Percentiles rank a stretch among this genome's conserved stretches.
phyloP scores from a whole-genome alignment of 23 tunicate species.

The Aplidium turbinatum region DNA sequence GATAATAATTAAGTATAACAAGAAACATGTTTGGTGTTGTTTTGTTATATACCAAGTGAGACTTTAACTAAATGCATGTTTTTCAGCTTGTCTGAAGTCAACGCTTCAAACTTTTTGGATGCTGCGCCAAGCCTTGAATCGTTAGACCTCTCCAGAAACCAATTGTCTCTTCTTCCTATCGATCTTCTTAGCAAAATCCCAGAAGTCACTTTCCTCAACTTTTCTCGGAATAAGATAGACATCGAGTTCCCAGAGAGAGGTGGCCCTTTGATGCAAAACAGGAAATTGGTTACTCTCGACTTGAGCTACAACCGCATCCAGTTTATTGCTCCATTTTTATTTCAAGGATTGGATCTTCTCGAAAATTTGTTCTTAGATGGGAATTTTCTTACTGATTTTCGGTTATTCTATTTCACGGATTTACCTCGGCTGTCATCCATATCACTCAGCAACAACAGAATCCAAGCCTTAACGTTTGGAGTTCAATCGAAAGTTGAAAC shows the following conservation, averaged over 20 bases:
- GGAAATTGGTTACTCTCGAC: not conserved
- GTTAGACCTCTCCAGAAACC: not conserved
- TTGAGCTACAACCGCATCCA: not conserved
- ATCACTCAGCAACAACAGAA: constrained; percentile 12
- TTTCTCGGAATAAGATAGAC: not conserved
- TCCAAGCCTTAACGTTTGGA: not conserved
- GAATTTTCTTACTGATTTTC: not conserved
- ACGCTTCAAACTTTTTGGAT: not conserved
- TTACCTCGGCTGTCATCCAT: not conserved
- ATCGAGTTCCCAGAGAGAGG: not conserved
- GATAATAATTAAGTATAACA: no score
- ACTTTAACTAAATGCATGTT: no score
- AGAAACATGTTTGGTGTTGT: no score
- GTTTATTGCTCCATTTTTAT: not conserved
- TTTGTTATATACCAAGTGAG: no score
- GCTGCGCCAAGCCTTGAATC: not conserved
- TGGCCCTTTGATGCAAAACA: not conserved
- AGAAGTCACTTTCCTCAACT: not conserved
- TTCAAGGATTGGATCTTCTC: not conserved
- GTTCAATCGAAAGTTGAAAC: not conserved
- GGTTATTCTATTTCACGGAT: not conserved
- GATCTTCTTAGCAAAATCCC: not conserved
- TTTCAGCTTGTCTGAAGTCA: not conserved
- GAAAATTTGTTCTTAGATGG: not conserved
- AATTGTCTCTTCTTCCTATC: not conserved